Base-by-base conservation (phyloP, 2,888 invertebrate species). In the Helleia helle region DNA sequence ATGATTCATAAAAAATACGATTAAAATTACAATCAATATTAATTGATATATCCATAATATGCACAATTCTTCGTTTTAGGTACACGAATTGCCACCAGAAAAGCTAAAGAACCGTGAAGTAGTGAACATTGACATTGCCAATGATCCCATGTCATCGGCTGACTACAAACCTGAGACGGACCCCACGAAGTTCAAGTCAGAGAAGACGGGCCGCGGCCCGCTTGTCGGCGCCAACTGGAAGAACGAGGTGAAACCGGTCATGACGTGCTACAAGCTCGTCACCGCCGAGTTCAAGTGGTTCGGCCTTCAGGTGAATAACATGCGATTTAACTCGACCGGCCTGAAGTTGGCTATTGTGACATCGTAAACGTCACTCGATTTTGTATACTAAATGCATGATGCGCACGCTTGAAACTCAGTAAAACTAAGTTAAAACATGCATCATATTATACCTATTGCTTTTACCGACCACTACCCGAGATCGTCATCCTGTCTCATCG, bases 261-360 rank as follows among this genome's bases (percentile, higher is more conserved):
- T 99, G 99, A 97, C 97, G 38, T 96, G 96, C 73, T 99, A 99
- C 83, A 99, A 99, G 83, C 87, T 99, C 55, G 98, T 99, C 58
- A 96, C 96, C 24, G 93, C 94, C 49, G 96, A 98, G 86, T 99
- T 99, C 87, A 98, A 97, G 86, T 99, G 99, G 98, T 98, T 96
- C 65, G 99, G 98, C 41, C 87, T 99, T 46, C 93, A 93, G 87
- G 89, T 88, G 52, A 65, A 62, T 34, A n/a, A 5, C 1, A 4
- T 13, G n/a, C n/a, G n/a, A n/a, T 25, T 31, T 31, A 7, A 25
- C 17, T 13, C 28, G 2, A 29, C 15, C 2, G 12, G 27, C 18
- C 4, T n/a, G n/a, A n/a, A n/a, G n/a, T n/a, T n/a, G n/a, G n/a
- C n/a, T n/a, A n/a, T n/a, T n/a, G n/a, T n/a, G n/a, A n/a, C n/a